These are phyloP conservation scores for Nematopogon swammerdamellus DNA, from an alignment of 2,888 invertebrate species.

Conservation along the genomic window DNA sequence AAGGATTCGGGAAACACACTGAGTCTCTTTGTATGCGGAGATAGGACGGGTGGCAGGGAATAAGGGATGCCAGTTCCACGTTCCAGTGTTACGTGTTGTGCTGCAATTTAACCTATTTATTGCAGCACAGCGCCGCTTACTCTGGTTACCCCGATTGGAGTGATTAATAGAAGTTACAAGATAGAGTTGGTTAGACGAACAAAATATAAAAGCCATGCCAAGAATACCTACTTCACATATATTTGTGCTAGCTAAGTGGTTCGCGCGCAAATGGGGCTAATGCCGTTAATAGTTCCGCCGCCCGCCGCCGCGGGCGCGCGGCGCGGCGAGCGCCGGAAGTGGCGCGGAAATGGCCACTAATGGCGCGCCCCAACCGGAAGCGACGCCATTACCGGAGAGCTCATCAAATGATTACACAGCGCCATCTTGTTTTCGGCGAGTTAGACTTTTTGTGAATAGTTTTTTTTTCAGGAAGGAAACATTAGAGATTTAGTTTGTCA, in stretches of 20 bases:
- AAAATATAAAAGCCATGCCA: no score
- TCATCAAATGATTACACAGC: constrained; percentile 47
- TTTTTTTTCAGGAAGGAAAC: constrained; percentile 7
- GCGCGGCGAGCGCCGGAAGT: constrained; percentile 33
- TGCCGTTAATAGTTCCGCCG: background rate
- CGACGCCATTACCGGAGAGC: constrained; percentile 43
- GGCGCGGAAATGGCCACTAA: constrained; percentile 50
- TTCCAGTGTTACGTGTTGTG: no score
- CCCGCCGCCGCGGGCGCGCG: background rate
- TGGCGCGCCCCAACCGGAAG: constrained; percentile 43
- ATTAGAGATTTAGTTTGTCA: constrained; percentile 7
- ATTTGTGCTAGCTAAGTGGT: background rate
- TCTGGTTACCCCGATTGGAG: no score
- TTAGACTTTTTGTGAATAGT: constrained; percentile 12
- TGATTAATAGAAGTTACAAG: no score
- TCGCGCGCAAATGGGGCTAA: background rate
- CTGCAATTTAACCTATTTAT: no score
- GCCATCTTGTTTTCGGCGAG: constrained; percentile 19
- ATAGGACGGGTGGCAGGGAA: no score
- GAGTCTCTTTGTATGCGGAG: no score
- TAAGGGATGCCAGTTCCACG: no score
- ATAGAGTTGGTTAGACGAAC: no score
- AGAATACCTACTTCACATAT: background rate
- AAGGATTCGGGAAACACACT: no score
- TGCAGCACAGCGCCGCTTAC: no score